Base-by-base conservation (phyloP, 2,113 vertebrate species). In the Macheiramphus alcinus region DNA sequence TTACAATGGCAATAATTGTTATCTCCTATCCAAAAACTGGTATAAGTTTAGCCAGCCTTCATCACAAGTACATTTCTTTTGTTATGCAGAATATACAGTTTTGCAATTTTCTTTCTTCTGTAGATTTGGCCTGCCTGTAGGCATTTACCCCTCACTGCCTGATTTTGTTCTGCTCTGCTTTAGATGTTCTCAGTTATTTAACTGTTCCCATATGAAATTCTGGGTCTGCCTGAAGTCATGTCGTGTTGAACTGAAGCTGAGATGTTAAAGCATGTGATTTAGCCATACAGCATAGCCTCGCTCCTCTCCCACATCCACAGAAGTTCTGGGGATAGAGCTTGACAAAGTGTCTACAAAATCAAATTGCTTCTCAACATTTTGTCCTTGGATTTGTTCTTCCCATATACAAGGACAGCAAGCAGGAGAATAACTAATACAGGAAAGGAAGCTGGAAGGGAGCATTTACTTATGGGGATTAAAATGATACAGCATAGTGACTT, bases 401-500 rank as follows among this genome's bases (percentile, higher is more conserved):
- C 56, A 5, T 29, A 50, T 17, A 45, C 82, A 97, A 95, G 94
- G 91, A 32, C 72, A 96, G 73, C 26, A 70, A 94, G n/a, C n/a
- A 52, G 70, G 40, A 75, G 78, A 91, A 88, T 67, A 93, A 80
- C 93, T 82, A 88, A 93, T 52, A 86, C 17, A 84, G 59, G 70
- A 86, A 45, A 76, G 52, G 68, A 80, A 83, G 68, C 78, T 86
- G 73, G 74, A 93, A 95, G 55, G 66, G 82, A 97, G 48, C 76
- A 65, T 94, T 97, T 94, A 95, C 88, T 96, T 92, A 80, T 42
- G 56, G 66, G 92, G 93, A 97, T 97, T 96, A 97, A 97, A 89
- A 87, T 59, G 89, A 66, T 90, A 78, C 50, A 91, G 78, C 56
- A 38, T 55, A 86, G 42, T 61, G 81, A 73, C 36, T 92, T 86